Percentiles rank a stretch among this genome's conserved stretches.
Conservation (phyloP, 2,797 vertebrate genomes). For the Cryptoblepharus egeriae region DNA sequence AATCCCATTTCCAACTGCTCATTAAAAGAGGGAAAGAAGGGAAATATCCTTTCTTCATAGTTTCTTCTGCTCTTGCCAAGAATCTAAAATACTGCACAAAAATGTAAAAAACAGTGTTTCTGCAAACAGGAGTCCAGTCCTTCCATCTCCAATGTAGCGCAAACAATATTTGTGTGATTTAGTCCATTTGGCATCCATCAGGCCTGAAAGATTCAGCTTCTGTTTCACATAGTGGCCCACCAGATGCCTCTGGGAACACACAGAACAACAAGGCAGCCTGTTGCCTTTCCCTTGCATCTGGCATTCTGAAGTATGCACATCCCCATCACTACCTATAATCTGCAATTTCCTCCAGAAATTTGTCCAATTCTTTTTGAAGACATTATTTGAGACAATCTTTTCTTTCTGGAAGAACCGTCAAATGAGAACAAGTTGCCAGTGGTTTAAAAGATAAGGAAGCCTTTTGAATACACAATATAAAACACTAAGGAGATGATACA, state of each 20-base stretch:
- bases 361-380: no score
- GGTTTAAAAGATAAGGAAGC: neutral
- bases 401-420: neutral
- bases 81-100: neutral
- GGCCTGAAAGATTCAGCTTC: no score
- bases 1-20: conserved; percentile 21
- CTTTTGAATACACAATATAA: accelerated
- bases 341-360: no score
- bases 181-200: no score
- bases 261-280: no score
- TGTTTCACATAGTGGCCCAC: no score
- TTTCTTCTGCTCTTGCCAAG: conserved; percentile 1
- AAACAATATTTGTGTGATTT: neutral
- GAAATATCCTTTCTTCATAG: neutral
- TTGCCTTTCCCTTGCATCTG: no score
- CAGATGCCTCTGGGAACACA: no score
- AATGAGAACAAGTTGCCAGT: neutral
- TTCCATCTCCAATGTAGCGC: neutral
- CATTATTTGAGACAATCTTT: neutral
- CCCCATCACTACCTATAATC: no score
- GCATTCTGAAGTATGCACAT: no score
- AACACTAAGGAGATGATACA: neutral
- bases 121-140: neutral
- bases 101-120: neutral
- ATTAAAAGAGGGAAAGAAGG: neutral